Base-by-base conservation (phyloP, 2,113 vertebrate genomes). In the Catagonus wagneri region DNA sequence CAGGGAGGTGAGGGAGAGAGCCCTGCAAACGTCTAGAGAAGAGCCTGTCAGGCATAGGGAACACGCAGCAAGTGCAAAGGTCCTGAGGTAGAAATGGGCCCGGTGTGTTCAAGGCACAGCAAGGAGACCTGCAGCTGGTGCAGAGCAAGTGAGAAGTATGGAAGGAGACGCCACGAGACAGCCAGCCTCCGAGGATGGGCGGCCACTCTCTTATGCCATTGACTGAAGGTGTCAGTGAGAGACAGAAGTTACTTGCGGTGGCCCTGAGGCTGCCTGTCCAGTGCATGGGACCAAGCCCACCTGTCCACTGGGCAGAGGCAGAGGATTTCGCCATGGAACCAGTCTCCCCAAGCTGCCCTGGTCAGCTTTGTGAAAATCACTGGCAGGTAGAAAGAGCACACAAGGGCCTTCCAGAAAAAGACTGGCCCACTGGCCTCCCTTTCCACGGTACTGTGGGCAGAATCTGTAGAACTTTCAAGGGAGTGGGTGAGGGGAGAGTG, bases 391-490 rank as follows among this genome's bases (percentile, higher is more conserved):
- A 39, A 22, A 83, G 85, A 25, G 20, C 7, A 15, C 13, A 15
- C 2, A 0, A 32, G 10, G 20, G 19, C 17, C 4, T 75, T 63
- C 34, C 7, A 61, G 39, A 23, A 83, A 61, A 54, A 56, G 50
- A 75, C 14, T 1, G 44, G 60, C 50, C 44, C 23, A 5, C 10
- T 60, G 34, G 29, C 6, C 63, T 15, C 8, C 52, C 2, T 19
- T 75, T 44, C 66, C 56, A 20, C 29, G 61, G 36, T 14, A 2
- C 61, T 34, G 36, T 13, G 15, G 44, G 10, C 15, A 19, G 85
- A 68, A 58, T 27, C 89, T 34, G 4, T 9, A 71, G 91, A 96
- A 52, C 76, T 63, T 79, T 89, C 78, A 54, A 56, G 89, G 76
- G 34, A 34, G 7, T 9, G 23, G 34, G 14, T 25, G 52, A 34